phyloP scores from a whole-genome alignment of 2,113 vertebrate genomes.

The Shinisaurus crocodilurus region DNA sequence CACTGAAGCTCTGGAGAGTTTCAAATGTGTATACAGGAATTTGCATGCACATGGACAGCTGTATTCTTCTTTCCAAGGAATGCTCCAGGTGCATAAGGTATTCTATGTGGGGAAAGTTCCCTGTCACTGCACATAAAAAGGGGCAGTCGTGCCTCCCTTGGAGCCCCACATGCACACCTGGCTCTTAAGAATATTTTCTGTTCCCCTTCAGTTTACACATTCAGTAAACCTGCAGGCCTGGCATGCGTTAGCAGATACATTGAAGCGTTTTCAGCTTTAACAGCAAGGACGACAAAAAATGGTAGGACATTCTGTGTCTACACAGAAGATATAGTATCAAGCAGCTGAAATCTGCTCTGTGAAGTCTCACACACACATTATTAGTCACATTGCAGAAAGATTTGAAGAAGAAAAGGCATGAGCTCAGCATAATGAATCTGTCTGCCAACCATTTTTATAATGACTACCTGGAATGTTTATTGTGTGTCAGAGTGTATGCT shows the following conservation, averaged over 20 bases:
- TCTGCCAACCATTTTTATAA: constrained; percentile 81
- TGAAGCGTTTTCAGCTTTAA: constrained; percentile 17
- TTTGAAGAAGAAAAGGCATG: constrained; percentile 71
- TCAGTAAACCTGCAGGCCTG: not conserved
- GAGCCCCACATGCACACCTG: not conserved
- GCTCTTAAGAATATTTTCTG: constrained; percentile 41
- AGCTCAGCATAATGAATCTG: constrained; percentile 78
- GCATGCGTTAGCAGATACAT: constrained; percentile 31
- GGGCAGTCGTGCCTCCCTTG: not conserved
- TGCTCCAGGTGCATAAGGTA: not conserved
- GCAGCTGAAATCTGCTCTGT: constrained; percentile 51
- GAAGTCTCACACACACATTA: constrained; percentile 60
- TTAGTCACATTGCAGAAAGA: constrained; percentile 67
- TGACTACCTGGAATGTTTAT: constrained; percentile 78
- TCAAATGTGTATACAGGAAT: not conserved
- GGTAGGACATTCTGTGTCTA: not conserved
- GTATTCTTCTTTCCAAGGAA: not conserved
- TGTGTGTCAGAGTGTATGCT: constrained; percentile 81
- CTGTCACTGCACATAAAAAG: not conserved
- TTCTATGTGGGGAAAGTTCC: not conserved
- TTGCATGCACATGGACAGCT: not conserved
- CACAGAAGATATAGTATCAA: constrained; percentile 31
- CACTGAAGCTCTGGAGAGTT: not conserved
- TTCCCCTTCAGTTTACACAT: constrained; percentile 4
- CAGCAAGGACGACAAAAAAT: not conserved